Base-by-base conservation (phyloP, 2,113 vertebrate genomes). In the Protomyctophum bolini region DNA sequence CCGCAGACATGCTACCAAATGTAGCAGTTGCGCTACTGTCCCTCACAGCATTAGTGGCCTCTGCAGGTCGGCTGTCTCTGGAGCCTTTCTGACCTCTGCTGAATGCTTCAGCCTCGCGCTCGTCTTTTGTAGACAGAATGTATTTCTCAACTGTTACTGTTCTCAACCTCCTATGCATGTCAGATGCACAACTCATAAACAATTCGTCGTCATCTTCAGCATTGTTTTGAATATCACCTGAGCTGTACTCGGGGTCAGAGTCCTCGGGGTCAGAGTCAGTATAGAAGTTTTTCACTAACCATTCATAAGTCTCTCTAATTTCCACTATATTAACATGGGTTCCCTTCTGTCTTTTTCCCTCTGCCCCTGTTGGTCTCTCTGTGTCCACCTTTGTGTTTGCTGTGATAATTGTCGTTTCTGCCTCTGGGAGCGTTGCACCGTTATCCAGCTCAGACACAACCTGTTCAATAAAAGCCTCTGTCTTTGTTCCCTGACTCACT, bases 101-200 rank as follows among this genome's bases (percentile, higher is more conserved):
- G 7, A 55, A 65, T 0, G 50, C 57, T 11, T 51, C 54, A 6
- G 51, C 51, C 56, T 65, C 63, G 3, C 7, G 6, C 3, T 66
- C 68, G 29, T 72, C 71, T 10, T 67, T 80, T 46, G 72, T 28
- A 1, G 63, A 70, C 0, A 83, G 50, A 58, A 62, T 10, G 21
- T 73, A 73, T 64, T 66, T 83, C 66, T 75, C 68, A 0, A 67
- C 66, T 33, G 66, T 21, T 21, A 21, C 21, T 21, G 21, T 21
- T 21, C 21, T 21, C 21, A 21, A 72, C 58, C 51, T 64, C 1
- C 65, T 1, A 11, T 62, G 8, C 1, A 28, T 57, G 67, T 81
- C 14, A 67, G 70, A 41, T 41, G 33, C 33, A 6, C 3, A 41
- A 71, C 9, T 76, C 10, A 48, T 64, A 1, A 51, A 61, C 21